Evolutionary conservation across 2,113 vertebrate species (phyloP), one percentile per base, ranked within the genome.

Genomic region (Boleophthalmus pectinirostris): DNA sequence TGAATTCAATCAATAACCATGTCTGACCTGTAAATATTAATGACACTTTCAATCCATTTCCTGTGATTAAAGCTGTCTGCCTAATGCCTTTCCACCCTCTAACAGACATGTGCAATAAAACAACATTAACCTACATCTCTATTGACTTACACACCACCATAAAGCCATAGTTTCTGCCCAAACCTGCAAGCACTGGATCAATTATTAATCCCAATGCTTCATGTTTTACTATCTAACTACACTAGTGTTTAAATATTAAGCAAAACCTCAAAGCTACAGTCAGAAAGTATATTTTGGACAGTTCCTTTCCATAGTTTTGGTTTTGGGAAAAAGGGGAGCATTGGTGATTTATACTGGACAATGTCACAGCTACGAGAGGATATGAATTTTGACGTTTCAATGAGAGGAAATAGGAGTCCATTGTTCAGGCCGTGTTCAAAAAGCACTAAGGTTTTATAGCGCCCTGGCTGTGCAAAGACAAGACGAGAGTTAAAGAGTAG

Each of bases 161-260:
- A 79, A 85, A 82, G 81, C 7, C 20, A 56, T 14, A 4, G 18
- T 54, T 70, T 74, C 61, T 35, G 24, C 15, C 51, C 49, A 70
- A 64, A 78, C 58, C 7, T 57, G 14, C 24, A 66, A 21, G 5
- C 67, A 82, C 54, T 29, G 5, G 69, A 77, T 83, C 79, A 85
- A 83, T 82, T 76, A 87, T 85, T 80, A 77, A 85, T 69, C 67
- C 33, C 24, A 67, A 33, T n/a, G 5, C 69, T 49, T 72, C 57
- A 58, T 38, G 12, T 71, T 63, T 71, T 24, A 82, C 45, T 29
- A 20, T 78, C 51, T 78, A 64, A 68, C 35, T 74, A 23, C 54
- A 38, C 69, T 68, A 5, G 21, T 45, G 76, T 70, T 81, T 84
- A 84, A 78, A 88, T 74, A 87, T 86, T 84, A 84, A 89, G 70